Evolutionary conservation across 2,888 invertebrate species (phyloP), one percentile per base, ranked within the genome.

Genomic region (Meghimatium bilineatum): DNA sequence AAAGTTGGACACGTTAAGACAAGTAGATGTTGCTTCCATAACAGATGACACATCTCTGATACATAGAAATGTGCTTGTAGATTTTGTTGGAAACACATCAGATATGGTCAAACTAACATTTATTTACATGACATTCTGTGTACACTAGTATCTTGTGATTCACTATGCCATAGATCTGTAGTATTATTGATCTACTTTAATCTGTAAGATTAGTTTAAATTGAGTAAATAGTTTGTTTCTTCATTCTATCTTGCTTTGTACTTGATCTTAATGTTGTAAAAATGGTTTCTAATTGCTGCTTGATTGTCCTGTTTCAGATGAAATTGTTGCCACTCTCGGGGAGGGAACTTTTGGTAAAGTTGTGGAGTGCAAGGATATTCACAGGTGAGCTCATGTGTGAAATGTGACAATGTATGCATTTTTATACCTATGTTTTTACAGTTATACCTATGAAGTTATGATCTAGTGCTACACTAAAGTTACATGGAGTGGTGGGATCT

Each of bases 301-400:
- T 78, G 52, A 10, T 32, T 66, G 56, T 78, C 67, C 67, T 82
- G 60, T 91, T 91, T 86, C 97, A 99, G 99, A 99, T 96, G 97
- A 98, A 96, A 97, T 99, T 95, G 96, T 98, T 95, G 96, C 97
- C 95, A 99, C 99, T 92, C 96, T 99, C 94, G 99, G 99, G 93
- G 99, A 99, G 95, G 99, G 99, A 94, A 99, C 99, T 92, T 99
- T 99, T 96, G 99, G 99, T 94, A 99, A 99, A 96, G 99, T 99
- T 94, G 98, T 99, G 94, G 97, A 99, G 96, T 98, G 98, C 95
- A 97, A 97, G 95, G 99, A 99, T 95, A 86, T 88, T 95, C 96
- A 97, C 95, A 97, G 96, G 98, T 98, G 95, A 96, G 96, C 82
- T 36, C 20, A 26, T 34, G 26, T n/a, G n/a, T n/a, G n/a, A n/a